These are phyloP conservation scores for Oreortyx pictus DNA, from an alignment of 2,797 vertebrate genomes.

Conservation along the genomic window DNA sequence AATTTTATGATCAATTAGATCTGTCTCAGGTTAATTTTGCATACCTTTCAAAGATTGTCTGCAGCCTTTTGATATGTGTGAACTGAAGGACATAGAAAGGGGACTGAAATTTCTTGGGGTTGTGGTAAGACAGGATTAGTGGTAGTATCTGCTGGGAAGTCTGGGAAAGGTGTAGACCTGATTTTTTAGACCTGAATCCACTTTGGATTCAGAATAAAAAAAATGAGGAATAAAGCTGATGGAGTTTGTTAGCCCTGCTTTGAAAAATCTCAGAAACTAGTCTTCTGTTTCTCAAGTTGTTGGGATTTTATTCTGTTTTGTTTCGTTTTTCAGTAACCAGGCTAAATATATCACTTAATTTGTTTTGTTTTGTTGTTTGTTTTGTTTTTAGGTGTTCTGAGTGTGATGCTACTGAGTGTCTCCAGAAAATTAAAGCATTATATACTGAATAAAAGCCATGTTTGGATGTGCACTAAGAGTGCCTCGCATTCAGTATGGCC, in stretches of 20 bases:
- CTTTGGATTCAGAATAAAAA: not conserved
- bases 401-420: not conserved
- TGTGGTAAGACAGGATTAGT: not conserved
- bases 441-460: not conserved
- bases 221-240: not conserved
- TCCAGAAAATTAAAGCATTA: not conserved
- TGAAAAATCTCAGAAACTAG: not conserved
- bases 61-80: not conserved
- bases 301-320: not conserved
- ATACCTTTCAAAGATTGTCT: not conserved
- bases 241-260: not conserved
- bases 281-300: not conserved
- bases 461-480: not conserved
- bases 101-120: not conserved
- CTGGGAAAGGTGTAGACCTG: not conserved
- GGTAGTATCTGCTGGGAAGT: not conserved
- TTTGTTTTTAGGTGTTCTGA: not conserved
- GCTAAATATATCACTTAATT: not conserved
- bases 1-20: not conserved
- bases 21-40: not conserved
- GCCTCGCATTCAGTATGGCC: not conserved
- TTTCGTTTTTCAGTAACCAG: not conserved
- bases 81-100: not conserved
- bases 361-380: not conserved
- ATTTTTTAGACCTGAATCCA: not conserved